These are phyloP conservation scores for sheep (Ovis aries) DNA, from an alignment of 2,113 vertebrate genomes.

Conservation along the genomic window ARS-UI_Ramb_v3.0 NC_056054.1:91628501-91629000, in stretches of 20 bases:
- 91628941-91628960: background rate
- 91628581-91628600: background rate
- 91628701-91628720: background rate
- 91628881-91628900: background rate
- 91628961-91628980: background rate
- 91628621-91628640: background rate
- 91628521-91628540: background rate
- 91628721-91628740: background rate
- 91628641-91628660: background rate
- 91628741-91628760: background rate
- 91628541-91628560: background rate
- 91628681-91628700: no score
- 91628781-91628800: background rate
- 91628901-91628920: background rate
- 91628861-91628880: background rate
- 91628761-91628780: background rate
- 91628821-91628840: background rate
- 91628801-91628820: background rate
- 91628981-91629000: background rate
- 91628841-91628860: background rate
- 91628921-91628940: background rate
- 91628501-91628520: background rate
- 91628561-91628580: background rate
- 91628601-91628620: background rate
- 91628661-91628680: no score